A percentile compares a stretch with the other conserved stretches of the same genome.
Conservation (phyloP, 2,113 vertebrate species). For the Litocranius walleri region DNA sequence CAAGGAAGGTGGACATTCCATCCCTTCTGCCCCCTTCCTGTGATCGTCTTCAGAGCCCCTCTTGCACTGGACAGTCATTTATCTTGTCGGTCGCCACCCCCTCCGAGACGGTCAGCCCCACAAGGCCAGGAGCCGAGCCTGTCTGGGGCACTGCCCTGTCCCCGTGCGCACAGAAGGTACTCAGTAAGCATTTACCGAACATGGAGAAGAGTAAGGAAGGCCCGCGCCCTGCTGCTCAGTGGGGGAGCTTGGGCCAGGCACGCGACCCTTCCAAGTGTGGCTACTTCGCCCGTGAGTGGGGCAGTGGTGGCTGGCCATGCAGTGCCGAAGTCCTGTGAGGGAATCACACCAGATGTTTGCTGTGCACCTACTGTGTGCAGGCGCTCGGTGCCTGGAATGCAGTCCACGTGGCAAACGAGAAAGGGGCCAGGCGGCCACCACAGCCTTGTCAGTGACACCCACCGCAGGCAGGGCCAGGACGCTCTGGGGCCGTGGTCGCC, state of each 20-base stretch:
- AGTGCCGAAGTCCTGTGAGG: rapidly evolving
- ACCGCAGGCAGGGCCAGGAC: rapidly evolving
- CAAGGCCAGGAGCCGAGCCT: not conserved
- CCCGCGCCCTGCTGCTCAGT: too few species aligned
- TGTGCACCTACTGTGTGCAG: not conserved
- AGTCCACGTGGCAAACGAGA: rapidly evolving
- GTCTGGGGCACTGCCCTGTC: not conserved
- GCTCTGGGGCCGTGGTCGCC: rapidly evolving
- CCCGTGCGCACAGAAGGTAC: too few species aligned
- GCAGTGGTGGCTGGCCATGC: not conserved
- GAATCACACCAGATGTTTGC: rapidly evolving
- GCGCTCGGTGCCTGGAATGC: not conserved
- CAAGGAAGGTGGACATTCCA: too few species aligned
- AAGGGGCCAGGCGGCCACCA: rapidly evolving
- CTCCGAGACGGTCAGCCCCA: rapidly evolving
- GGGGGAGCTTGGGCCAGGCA: not conserved
- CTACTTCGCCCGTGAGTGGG: too few species aligned
- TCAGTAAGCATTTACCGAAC: not conserved
- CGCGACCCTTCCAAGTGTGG: rapidly evolving
- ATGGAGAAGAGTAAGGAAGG: not conserved
- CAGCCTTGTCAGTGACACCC: rapidly evolving
- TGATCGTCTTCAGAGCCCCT: not conserved
- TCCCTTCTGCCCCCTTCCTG: too few species aligned
- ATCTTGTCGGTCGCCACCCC: not conserved
- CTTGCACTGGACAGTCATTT: rapidly evolving